A percentile compares a stretch with the other conserved stretches of the same genome.
Conservation (phyloP, 2,888 invertebrate species). For the Lomographa bimaculata region DNA sequence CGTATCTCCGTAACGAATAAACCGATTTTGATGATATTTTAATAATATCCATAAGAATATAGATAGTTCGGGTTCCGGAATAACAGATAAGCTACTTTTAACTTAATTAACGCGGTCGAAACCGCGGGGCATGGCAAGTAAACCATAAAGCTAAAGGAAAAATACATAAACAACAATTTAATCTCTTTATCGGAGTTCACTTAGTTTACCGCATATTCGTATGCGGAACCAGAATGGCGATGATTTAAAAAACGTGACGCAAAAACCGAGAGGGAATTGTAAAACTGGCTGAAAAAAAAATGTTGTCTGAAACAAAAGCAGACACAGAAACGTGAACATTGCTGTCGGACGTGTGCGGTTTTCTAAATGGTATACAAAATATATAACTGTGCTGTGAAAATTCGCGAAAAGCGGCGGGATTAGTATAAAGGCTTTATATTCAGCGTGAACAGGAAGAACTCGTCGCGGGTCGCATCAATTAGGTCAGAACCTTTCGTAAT, state of each 20-base stretch:
- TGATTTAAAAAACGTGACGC: constrained; percentile 66
- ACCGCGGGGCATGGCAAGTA: no score
- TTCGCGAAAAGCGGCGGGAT: constrained; percentile 2
- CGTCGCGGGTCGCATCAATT: no score
- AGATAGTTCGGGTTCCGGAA: no score
- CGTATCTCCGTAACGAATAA: no score
- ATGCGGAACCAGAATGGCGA: constrained; percentile 47
- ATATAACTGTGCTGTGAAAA: constrained; percentile 12
- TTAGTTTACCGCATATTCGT: constrained; percentile 48
- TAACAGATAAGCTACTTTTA: no score
- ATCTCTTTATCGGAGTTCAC: constrained; percentile 25
- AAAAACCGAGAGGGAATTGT: constrained; percentile 42
- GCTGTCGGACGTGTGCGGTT: constrained; percentile 20
- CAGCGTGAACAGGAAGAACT: neutral
- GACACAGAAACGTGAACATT: constrained; percentile 23
- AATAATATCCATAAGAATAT: no score
- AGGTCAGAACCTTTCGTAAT: no score
- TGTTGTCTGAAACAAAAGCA: constrained; percentile 28
- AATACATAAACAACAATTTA: constrained; percentile 9
- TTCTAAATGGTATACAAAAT: constrained; percentile 17
- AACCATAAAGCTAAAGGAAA: no score
- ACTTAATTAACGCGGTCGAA: no score
- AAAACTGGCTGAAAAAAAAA: constrained; percentile 31
- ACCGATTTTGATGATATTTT: no score
- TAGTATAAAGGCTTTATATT: no score